These are phyloP conservation scores for Cephus sareptanus DNA, from an alignment of 2,888 invertebrate genomes.

Conservation along the genomic window DNA sequence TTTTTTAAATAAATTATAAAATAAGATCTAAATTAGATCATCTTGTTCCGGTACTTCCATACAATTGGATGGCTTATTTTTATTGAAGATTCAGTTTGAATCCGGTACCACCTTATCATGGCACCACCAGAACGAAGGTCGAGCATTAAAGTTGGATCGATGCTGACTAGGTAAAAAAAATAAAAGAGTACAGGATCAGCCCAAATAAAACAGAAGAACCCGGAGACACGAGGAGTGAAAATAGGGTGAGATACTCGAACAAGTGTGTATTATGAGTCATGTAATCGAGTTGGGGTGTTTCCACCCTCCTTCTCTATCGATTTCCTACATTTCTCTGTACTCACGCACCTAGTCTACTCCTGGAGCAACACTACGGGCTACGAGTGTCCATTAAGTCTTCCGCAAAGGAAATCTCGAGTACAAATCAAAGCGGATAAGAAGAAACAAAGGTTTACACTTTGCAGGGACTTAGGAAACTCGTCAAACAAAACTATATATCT, in stretches of 20 bases:
- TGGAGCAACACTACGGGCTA: background rate
- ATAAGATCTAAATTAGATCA: background rate
- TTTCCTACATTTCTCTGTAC: slow-evolving; percentile 11
- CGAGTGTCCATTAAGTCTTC: background rate
- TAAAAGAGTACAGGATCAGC: slow-evolving; percentile 15
- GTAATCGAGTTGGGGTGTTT: slow-evolving; percentile 47
- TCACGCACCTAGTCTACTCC: background rate
- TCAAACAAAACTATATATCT: background rate
- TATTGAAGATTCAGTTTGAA: background rate
- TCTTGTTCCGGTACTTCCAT: background rate
- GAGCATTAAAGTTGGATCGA: background rate
- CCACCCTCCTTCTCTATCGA: slow-evolving; percentile 6
- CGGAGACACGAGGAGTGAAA: background rate
- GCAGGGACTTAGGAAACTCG: background rate
- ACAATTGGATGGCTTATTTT: background rate
- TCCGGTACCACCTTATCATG: background rate
- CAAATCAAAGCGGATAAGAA: background rate
- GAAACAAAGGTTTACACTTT: background rate
- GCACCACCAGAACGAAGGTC: background rate
- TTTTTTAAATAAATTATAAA: background rate
- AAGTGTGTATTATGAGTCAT: slow-evolving; percentile 58
- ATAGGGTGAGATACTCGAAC: slow-evolving; percentile 28
- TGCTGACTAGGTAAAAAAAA: background rate
- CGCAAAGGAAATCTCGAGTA: background rate
- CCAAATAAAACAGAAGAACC: slow-evolving; percentile 23